Evolutionary conservation across 2,888 invertebrate genomes (phyloP).

Genomic region (Hanleya hanleyi): DNA sequence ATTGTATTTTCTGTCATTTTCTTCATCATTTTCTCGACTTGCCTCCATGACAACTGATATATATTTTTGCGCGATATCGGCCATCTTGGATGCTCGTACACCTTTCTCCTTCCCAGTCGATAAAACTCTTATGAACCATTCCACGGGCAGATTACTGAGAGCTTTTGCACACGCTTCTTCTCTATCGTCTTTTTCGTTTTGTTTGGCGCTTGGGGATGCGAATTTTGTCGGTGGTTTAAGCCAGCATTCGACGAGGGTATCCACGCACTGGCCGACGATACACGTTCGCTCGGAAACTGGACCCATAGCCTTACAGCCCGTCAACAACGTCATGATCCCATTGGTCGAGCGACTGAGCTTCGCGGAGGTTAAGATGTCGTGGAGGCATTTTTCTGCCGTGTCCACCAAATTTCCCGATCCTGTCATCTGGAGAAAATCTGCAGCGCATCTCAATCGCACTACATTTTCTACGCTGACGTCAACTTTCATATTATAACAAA

Average conservation of each 20-base stretch:
- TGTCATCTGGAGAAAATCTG: constrained; percentile 68
- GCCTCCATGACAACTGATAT: constrained; percentile 40
- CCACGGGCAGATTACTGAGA: constrained; percentile 52
- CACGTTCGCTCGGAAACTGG: constrained; percentile 59
- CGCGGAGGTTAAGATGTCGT: constrained; percentile 63
- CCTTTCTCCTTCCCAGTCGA: constrained; percentile 54
- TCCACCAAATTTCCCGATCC: constrained; percentile 64
- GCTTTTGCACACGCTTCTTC: background rate
- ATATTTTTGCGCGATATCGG: constrained; percentile 51
- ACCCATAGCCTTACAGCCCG: constrained; percentile 56
- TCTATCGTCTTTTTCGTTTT: no score
- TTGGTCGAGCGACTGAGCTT: constrained; percentile 58
- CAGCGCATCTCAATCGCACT: constrained; percentile 65
- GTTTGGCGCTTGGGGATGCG: background rate
- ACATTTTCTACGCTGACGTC: constrained; percentile 64
- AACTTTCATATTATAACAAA: constrained; percentile 69
- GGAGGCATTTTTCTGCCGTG: constrained; percentile 61
- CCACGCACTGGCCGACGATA: constrained; percentile 56
- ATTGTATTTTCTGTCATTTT: constrained; percentile 18
- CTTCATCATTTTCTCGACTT: constrained; percentile 39
- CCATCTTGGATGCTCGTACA: constrained; percentile 50
- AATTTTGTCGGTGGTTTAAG: constrained; percentile 54
- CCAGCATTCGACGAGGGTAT: constrained; percentile 68
- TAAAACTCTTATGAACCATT: constrained; percentile 61
- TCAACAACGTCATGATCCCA: constrained; percentile 52